Percentiles rank a stretch among this genome's conserved stretches.
Evolutionary conservation across 2,113 vertebrate genomes (phyloP).

Genomic region (Callipepla californica): DNA sequence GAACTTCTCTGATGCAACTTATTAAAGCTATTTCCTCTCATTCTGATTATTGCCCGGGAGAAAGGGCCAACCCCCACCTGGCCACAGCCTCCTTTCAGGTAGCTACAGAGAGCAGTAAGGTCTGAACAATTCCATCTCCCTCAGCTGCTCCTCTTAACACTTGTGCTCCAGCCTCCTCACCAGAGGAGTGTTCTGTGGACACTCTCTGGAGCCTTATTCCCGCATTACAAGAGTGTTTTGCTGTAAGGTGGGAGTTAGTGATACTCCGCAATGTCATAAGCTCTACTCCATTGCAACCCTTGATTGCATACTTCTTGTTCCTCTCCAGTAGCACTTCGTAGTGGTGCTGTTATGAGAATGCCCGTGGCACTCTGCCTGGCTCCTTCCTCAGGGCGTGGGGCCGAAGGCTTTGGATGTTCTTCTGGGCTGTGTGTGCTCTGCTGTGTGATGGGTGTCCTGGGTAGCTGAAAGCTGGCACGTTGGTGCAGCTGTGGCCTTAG

Average conservation of each 20-base stretch:
- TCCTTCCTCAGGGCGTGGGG: neutral
- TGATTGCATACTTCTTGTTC: conserved; percentile 5
- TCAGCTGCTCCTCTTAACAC: no score
- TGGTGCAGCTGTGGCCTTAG: neutral
- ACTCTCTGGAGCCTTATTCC: neutral
- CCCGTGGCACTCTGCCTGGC: neutral
- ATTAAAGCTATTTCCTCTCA: neutral
- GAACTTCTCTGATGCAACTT: neutral
- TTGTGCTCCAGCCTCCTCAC: no score
- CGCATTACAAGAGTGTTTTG: neutral
- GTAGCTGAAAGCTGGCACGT: accelerated
- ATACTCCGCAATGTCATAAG: accelerated
- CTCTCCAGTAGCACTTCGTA: neutral
- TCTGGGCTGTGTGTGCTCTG: neutral
- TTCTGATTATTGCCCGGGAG: neutral
- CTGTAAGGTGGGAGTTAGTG: neutral
- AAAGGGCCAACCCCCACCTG: neutral
- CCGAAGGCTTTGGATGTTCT: neutral
- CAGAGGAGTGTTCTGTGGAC: no score
- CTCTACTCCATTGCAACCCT: neutral
- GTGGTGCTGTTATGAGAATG: neutral
- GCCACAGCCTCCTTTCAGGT: neutral
- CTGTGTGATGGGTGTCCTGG: neutral
- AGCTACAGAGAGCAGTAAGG: neutral
- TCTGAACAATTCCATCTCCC: neutral